phyloP scores from a whole-genome alignment of 2,888 invertebrate genomes.

The Crepidodera aurea region DNA sequence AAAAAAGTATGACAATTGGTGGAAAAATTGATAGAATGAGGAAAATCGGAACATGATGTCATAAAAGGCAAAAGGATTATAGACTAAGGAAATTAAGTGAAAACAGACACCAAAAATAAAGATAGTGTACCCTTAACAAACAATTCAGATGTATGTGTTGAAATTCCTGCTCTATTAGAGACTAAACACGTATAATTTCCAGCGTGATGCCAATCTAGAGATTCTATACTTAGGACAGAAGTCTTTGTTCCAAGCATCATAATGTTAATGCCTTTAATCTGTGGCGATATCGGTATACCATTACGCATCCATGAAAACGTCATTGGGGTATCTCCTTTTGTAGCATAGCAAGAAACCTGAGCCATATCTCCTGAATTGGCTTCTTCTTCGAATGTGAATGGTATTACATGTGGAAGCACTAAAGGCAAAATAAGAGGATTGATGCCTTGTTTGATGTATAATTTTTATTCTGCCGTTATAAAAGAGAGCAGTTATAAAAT shows the following conservation, averaged over 20 bases:
- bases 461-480: too few species aligned
- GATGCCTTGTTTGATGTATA: not conserved
- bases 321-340: constrained; percentile 76
- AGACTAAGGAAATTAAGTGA: not conserved
- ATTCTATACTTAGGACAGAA: constrained; percentile 70
- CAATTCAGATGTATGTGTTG: constrained; percentile 67
- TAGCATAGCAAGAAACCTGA: constrained; percentile 71
- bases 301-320: constrained; percentile 78
- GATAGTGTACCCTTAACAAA: constrained; percentile 64
- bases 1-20: too few species aligned
- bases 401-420: constrained; percentile 76
- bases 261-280: constrained; percentile 56
- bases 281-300: constrained; percentile 64
- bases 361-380: constrained; percentile 71
- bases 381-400: constrained; percentile 72
- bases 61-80: too few species aligned
- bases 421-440: constrained; percentile 48
- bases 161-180: constrained; percentile 71
- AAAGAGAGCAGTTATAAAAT: too few species aligned
- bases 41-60: too few species aligned
- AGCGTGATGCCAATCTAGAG: constrained; percentile 71
- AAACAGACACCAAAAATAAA: not conserved
- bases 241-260: constrained; percentile 63
- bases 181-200: constrained; percentile 78
- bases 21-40: too few species aligned